phyloP scores from a whole-genome alignment of 1,140 invertebrate genomes.

The Drosophila sulfurigaster region DNA sequence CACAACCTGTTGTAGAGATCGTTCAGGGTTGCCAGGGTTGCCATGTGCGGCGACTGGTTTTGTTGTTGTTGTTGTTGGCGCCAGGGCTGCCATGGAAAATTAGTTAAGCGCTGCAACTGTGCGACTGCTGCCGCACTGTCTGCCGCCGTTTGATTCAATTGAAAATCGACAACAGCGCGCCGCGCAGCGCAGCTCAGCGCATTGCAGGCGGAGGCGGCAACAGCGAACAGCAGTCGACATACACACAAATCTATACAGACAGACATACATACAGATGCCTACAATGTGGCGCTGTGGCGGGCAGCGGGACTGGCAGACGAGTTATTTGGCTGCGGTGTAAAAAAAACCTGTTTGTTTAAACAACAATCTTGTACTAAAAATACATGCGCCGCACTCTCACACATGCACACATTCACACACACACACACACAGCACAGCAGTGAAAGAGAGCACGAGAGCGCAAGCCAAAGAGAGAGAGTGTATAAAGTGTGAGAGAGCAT shows the following conservation, averaged over 20 bases:
- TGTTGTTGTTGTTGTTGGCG: conserved; percentile 51
- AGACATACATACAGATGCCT: conserved; percentile 1
- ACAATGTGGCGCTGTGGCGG: conserved; percentile 62
- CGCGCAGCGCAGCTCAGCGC: conserved; percentile 33
- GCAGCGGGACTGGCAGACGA: conserved; percentile 62
- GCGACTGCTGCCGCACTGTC: conserved; percentile 57
- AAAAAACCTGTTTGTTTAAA: conserved; percentile 83
- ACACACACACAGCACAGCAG: conserved; percentile 20
- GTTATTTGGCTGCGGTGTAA: conserved; percentile 81
- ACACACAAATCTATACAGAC: conserved; percentile 22
- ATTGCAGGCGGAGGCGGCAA: conserved; percentile 65
- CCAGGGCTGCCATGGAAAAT: conserved; percentile 72
- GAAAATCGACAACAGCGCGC: conserved; percentile 78
- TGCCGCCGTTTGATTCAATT: conserved; percentile 57
- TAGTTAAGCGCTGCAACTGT: conserved; percentile 58
- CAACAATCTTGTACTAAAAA: conserved; percentile 82
- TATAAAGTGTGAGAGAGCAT: conserved; percentile 46
- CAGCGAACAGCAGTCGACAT: conserved; percentile 31
- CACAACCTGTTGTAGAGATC: conserved; percentile 50
- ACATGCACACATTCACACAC: conserved; percentile 32
- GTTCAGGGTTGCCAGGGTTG: conserved; percentile 59
- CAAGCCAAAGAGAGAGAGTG: conserved; percentile 11
- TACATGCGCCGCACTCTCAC: conserved; percentile 63
- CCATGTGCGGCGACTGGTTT: conserved; percentile 37
- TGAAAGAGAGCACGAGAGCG: conserved; percentile 54